phyloP scores from a whole-genome alignment of 2,888 invertebrate genomes.

The Microctonus aethiopoides region DNA sequence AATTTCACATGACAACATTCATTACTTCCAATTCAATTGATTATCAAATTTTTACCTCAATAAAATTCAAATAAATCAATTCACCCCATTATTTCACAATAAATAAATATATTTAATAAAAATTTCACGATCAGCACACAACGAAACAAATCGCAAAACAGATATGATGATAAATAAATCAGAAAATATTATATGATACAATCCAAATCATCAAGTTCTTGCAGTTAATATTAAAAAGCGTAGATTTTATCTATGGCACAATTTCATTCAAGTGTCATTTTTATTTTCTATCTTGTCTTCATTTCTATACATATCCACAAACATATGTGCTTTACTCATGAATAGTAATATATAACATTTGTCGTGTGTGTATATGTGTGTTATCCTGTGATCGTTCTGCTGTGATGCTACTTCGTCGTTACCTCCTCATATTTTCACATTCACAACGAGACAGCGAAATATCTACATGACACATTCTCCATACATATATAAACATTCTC shows the following conservation, averaged over 20 bases:
- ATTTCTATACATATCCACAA: constrained; percentile 30
- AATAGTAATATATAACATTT: constrained; percentile 44
- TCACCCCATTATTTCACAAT: too few species aligned
- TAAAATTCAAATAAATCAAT: too few species aligned
- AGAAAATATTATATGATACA: too few species aligned
- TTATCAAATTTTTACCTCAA: too few species aligned
- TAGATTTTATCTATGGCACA: constrained; percentile 67
- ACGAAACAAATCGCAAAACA: too few species aligned
- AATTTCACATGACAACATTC: too few species aligned
- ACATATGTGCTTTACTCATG: too few species aligned
- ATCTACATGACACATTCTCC: constrained; percentile 47
- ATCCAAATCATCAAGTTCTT: constrained; percentile 46
- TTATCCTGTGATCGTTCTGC: constrained; percentile 66
- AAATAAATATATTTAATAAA: too few species aligned
- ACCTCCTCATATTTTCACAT: constrained; percentile 31
- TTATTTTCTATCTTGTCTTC: constrained; percentile 21
- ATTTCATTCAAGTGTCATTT: too few species aligned
- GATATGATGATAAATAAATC: too few species aligned
- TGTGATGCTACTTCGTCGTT: constrained; percentile 50
- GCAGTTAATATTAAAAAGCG: constrained; percentile 64
- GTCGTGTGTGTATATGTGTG: constrained; percentile 47
- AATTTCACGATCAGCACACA: too few species aligned
- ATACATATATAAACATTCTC: constrained; percentile 27
- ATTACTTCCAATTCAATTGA: too few species aligned
- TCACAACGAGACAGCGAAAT: constrained; percentile 39